Conservation (phyloP, 2,113 vertebrate genomes). For the Rhinoderma darwinii region DNA sequence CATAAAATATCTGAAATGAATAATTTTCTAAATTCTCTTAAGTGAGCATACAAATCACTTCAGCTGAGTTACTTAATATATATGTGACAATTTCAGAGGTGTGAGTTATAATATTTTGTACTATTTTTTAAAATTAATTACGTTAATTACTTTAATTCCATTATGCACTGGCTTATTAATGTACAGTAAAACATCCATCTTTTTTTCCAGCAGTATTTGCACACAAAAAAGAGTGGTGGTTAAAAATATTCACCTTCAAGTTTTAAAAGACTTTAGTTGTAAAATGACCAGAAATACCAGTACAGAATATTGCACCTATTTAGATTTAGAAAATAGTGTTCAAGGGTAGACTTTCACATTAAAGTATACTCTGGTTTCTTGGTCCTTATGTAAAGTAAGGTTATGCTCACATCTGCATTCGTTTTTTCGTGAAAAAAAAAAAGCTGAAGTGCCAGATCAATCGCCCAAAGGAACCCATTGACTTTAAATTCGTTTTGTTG, state of each 20-base stretch:
- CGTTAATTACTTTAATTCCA: not conserved
- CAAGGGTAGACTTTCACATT: too few relatives aligned
- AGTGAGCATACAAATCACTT: not conserved
- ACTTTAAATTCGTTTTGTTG: too few relatives aligned
- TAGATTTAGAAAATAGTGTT: too few relatives aligned
- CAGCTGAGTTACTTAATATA: not conserved
- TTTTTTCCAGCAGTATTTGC: not conserved
- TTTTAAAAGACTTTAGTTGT: not conserved
- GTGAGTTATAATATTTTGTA: slow-evolving; percentile 6
- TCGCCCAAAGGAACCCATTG: too few relatives aligned
- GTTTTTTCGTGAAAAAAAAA: too few relatives aligned
- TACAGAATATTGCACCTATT: too few relatives aligned
- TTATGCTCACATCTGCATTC: too few relatives aligned
- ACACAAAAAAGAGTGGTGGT: not conserved
- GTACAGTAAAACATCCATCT: not conserved
- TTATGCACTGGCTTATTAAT: not conserved
- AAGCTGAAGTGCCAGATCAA: too few relatives aligned
- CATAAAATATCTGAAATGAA: not conserved
- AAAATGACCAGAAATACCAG: not conserved
- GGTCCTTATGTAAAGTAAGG: too few relatives aligned
- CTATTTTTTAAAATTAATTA: not conserved
- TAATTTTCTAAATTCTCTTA: not conserved
- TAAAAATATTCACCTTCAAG: slow-evolving; percentile 3
- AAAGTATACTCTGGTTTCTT: too few relatives aligned
- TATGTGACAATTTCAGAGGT: not conserved